These are phyloP conservation scores for Gymnoscopelus microlampas DNA, from an alignment of 2,797 vertebrate genomes.

Conservation along the genomic window DNA sequence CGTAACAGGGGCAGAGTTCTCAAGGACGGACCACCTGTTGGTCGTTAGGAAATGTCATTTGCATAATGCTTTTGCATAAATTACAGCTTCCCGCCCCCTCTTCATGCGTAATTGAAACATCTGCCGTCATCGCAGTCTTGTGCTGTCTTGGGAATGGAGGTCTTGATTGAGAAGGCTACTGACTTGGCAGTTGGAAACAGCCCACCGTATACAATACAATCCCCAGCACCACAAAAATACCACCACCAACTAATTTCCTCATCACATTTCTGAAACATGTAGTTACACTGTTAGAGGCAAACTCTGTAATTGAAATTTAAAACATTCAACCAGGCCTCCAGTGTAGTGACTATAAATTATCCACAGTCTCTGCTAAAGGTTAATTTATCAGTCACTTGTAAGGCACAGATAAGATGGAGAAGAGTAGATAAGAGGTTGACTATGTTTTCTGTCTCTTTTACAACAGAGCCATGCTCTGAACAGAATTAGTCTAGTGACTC, in stretches of 20 bases:
- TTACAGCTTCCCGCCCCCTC: background rate
- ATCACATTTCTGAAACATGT: no score
- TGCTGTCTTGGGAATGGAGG: background rate
- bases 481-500: background rate
- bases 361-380: background rate
- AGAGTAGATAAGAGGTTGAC: constrained; percentile 10
- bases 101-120: constrained; percentile 8
- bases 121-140: background rate
- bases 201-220: no score
- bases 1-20: background rate
- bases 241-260: no score
- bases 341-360: no score
- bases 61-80: background rate
- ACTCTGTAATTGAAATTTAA: no score
- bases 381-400: background rate
- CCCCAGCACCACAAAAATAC: no score
- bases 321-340: no score
- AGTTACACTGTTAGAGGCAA: no score
- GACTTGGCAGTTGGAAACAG: background rate
- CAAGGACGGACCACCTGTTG: constrained; percentile 4
- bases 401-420: background rate
- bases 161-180: constrained; percentile 15
- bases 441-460: background rate
- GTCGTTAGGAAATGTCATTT: constrained; percentile 21
- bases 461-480: no score